These are phyloP conservation scores for Galemys pyrenaicus DNA, from an alignment of 2,113 vertebrate genomes.

Conservation along the genomic window DNA sequence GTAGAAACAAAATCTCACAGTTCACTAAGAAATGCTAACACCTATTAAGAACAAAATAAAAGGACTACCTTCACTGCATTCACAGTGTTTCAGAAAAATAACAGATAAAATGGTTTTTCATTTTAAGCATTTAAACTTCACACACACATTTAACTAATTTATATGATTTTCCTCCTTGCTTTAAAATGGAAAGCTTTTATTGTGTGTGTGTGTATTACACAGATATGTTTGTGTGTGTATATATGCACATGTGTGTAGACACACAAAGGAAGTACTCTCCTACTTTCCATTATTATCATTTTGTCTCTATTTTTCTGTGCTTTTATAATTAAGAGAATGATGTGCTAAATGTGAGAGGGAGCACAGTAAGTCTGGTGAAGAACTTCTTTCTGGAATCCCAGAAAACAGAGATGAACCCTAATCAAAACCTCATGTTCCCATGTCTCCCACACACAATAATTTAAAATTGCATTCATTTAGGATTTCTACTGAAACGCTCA, in stretches of 20 bases:
- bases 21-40: conserved; percentile 8
- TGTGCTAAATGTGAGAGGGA: neutral
- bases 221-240: neutral
- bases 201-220: neutral
- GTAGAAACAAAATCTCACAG: conserved; percentile 1
- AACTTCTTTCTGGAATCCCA: neutral
- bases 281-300: neutral
- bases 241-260: too few species aligned
- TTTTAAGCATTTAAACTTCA: conserved; percentile 57
- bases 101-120: conserved; percentile 53
- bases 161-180: neutral
- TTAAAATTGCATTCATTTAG: conserved; percentile 76
- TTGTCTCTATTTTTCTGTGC: neutral
- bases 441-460: conserved; percentile 48
- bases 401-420: neutral
- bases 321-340: neutral
- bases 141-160: neutral
- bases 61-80: neutral
- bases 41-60: conserved; percentile 5
- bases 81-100: conserved; percentile 51
- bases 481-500: conserved; percentile 74
- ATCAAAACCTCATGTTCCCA: neutral
- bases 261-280: neutral
- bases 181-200: neutral
- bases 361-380: too few species aligned